These are phyloP conservation scores for Hyposoter didymator DNA, from an alignment of 2,888 invertebrate species.

Conservation along the genomic window DNA sequence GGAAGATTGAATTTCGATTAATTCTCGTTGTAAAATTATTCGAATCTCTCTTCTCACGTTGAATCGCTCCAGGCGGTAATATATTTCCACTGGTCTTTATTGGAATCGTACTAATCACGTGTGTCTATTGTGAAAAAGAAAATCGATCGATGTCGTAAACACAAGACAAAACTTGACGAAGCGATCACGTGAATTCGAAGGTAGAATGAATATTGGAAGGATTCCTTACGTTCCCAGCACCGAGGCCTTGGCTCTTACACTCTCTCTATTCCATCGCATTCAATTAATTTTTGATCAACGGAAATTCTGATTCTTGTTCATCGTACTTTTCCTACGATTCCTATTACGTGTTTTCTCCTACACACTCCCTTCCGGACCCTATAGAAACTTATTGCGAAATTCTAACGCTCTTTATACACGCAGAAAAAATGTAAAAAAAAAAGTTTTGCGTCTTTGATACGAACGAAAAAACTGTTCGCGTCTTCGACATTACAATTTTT, in stretches of 20 bases:
- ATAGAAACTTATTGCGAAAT: background rate
- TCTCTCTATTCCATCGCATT: constrained; percentile 11
- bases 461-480: background rate
- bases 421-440: background rate
- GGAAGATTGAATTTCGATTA: background rate
- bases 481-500: background rate
- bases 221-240: constrained; percentile 24
- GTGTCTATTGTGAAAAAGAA: background rate
- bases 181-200: constrained; percentile 47
- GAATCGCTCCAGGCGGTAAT: background rate
- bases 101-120: constrained; percentile 9
- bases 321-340: constrained; percentile 39
- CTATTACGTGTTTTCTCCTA: background rate
- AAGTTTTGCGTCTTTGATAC: background rate
- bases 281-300: constrained; percentile 29
- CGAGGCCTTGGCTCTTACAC: constrained; percentile 19
- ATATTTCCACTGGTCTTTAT: background rate
- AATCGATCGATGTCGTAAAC: constrained; percentile 32
- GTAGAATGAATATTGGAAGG: constrained; percentile 59
- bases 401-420: background rate
- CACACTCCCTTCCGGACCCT: background rate
- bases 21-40: background rate
- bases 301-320: constrained; percentile 37
- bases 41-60: background rate
- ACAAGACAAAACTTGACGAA: constrained; percentile 32